phyloP scores from a whole-genome alignment of 2,888 invertebrate species.

The Malthinus flaveolus region DNA sequence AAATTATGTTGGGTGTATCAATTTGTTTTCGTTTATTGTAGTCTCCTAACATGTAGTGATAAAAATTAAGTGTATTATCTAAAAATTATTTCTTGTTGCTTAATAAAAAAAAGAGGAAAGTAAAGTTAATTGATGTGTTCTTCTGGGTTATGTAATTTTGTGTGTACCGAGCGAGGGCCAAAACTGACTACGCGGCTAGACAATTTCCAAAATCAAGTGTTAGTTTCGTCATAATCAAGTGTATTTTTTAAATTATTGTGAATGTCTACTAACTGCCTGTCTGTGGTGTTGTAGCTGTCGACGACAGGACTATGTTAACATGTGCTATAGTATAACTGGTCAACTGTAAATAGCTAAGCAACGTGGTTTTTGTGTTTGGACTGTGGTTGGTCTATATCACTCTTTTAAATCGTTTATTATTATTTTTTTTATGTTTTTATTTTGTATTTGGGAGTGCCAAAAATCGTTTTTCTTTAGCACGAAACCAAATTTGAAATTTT shows the following conservation, averaged over 20 bases:
- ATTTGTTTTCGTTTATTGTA: constrained; percentile 24
- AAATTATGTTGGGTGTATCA: constrained; percentile 26
- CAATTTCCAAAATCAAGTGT: constrained; percentile 24
- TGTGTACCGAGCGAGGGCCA: constrained; percentile 27
- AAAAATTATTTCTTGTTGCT: constrained; percentile 24
- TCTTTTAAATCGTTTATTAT: background rate
- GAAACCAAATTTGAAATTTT: no score
- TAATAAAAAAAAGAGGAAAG: constrained; percentile 14
- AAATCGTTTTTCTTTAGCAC: background rate
- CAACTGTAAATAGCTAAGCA: constrained; percentile 50
- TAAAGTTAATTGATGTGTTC: constrained; percentile 14
- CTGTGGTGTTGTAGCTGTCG: constrained; percentile 43
- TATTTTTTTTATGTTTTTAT: constrained; percentile 30
- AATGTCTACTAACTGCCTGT: constrained; percentile 36
- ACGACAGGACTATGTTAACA: constrained; percentile 45
- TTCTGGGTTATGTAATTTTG: constrained; percentile 19
- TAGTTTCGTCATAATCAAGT: constrained; percentile 33
- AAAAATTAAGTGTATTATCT: constrained; percentile 23
- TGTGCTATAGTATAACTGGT: constrained; percentile 49
- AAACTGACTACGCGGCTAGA: constrained; percentile 19
- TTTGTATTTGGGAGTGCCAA: constrained; percentile 16
- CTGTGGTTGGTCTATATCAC: constrained; percentile 36
- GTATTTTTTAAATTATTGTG: constrained; percentile 44
- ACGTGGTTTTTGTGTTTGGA: constrained; percentile 47
- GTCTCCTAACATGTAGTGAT: constrained; percentile 25